phyloP scores from a whole-genome alignment of 2,113 vertebrate species.

The Trochalopteron elliotii region DNA sequence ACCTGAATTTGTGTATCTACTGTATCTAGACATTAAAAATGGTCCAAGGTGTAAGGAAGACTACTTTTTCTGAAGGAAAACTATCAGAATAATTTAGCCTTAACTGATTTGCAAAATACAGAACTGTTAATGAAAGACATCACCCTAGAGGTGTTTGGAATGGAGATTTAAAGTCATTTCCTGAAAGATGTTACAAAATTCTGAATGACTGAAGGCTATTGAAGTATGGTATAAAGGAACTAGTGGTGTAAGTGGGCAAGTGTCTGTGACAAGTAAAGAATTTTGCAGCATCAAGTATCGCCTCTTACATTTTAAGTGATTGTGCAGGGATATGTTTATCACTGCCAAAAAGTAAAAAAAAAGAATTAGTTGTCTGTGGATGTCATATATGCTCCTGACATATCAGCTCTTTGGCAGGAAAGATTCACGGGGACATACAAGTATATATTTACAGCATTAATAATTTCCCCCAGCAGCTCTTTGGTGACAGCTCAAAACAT shows the following conservation, averaged over 20 bases:
- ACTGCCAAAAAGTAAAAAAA: not conserved
- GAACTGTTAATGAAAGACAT: not conserved
- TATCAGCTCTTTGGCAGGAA: not conserved
- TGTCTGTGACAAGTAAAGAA: not conserved
- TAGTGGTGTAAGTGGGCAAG: not conserved
- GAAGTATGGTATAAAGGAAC: not conserved
- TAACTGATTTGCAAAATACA: not conserved
- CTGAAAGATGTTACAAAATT: not conserved
- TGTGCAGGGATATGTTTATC: not conserved
- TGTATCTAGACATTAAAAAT: not conserved
- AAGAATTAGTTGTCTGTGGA: not conserved
- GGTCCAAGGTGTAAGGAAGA: not conserved
- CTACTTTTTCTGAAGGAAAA: not conserved
- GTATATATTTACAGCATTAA: not conserved
- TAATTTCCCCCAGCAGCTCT: not conserved
- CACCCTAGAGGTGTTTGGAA: not conserved
- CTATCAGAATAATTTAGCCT: not conserved
- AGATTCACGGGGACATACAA: not conserved
- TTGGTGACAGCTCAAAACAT: not conserved
- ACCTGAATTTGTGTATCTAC: not conserved
- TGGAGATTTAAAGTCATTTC: not conserved
- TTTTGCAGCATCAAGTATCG: not conserved
- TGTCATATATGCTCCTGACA: not conserved
- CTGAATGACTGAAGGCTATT: not conserved
- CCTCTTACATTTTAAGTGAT: not conserved